Evolutionary conservation across 2,888 invertebrate genomes (phyloP).

Genomic region (Drosophila quinaria): DNA sequence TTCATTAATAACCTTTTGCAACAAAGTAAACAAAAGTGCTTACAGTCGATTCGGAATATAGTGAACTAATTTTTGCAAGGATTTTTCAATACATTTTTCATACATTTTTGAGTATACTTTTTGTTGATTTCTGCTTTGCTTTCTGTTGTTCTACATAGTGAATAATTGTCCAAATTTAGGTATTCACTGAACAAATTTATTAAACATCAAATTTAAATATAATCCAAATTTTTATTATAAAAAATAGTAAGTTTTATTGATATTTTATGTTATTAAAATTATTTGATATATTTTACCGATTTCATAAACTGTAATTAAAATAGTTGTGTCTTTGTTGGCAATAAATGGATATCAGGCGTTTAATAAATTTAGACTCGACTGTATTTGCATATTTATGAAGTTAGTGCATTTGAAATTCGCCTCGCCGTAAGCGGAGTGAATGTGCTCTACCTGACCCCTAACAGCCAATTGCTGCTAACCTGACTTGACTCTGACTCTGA

Average conservation of each 20-base stretch:
- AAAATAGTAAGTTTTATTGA: no score
- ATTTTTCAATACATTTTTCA: neutral
- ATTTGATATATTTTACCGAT: no score
- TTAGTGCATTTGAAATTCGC: slow-evolving; percentile 20
- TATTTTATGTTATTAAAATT: no score
- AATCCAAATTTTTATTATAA: no score
- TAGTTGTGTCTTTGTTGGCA: neutral
- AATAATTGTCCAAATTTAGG: neutral
- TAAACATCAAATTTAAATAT: no score
- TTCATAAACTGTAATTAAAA: no score
- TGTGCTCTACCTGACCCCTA: neutral
- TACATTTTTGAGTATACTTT: neutral
- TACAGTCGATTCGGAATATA: neutral
- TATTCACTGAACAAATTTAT: no score
- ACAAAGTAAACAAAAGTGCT: neutral
- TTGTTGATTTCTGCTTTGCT: neutral
- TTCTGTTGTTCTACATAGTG: neutral
- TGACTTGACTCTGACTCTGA: neutral
- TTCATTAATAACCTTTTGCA: slow-evolving; percentile 9
- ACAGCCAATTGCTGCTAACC: neutral
- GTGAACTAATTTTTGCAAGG: neutral
- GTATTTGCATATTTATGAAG: slow-evolving; percentile 7
- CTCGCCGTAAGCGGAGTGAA: neutral
- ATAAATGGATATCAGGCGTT: neutral
- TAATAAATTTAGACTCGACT: neutral